phyloP scores from a whole-genome alignment of 2,797 vertebrate species.

The Xiphorhynchus erythropygius region DNA sequence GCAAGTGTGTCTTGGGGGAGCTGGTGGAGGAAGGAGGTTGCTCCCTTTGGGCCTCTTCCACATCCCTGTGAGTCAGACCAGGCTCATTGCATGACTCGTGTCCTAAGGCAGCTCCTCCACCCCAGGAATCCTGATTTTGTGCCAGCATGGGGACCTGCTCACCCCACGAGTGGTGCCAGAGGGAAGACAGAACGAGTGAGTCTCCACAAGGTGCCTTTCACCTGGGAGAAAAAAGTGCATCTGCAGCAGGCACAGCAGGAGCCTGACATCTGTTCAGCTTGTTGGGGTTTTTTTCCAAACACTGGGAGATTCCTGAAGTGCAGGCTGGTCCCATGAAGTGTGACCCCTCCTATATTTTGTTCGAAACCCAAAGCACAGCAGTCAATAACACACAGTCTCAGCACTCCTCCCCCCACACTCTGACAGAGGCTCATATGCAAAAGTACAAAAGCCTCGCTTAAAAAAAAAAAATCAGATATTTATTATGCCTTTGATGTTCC shows the following conservation, averaged over 20 bases:
- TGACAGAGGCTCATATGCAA: background rate
- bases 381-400: background rate
- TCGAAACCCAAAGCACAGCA: background rate
- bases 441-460: conserved; percentile 22
- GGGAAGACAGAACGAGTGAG: fast-evolving
- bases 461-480: conserved; percentile 55
- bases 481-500: conserved; percentile 87
- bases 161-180: background rate
- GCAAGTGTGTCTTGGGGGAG: fast-evolving
- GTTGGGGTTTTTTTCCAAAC: background rate
- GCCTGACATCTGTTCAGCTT: fast-evolving
- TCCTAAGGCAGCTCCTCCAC: background rate
- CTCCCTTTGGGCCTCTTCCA: background rate
- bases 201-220: background rate
- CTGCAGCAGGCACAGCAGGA: background rate
- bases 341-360: background rate
- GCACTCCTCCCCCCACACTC: fast-evolving
- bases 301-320: background rate
- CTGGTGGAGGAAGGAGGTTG: background rate
- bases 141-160: fast-evolving
- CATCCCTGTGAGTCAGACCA: background rate
- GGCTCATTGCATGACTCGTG: fast-evolving
- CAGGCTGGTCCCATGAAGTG: background rate
- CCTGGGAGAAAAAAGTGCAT: background rate
- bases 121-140: no score